phyloP scores from a whole-genome alignment of 2,113 vertebrate genomes.

The Cairina moschata region DNA sequence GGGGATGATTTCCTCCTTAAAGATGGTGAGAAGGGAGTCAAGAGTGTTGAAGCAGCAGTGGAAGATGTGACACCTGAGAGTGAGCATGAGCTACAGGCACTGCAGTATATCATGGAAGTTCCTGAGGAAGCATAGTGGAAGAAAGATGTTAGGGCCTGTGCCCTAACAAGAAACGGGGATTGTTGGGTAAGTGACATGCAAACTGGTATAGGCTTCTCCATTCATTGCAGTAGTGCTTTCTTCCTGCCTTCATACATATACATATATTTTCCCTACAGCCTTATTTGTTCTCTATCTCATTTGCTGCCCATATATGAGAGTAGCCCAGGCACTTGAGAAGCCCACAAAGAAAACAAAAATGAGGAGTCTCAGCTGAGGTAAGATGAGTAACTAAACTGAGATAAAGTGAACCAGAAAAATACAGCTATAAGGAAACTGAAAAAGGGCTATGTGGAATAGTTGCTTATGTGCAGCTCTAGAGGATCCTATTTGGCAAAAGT shows the following conservation, averaged over 20 bases:
- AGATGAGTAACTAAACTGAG: not conserved
- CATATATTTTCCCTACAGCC: not conserved
- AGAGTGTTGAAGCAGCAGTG: not conserved
- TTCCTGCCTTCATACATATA: not conserved
- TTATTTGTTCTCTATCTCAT: not conserved
- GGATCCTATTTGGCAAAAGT: not conserved
- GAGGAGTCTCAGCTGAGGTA: not conserved
- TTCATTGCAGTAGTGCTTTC: not conserved
- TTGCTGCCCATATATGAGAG: not conserved
- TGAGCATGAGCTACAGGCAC: rapidly evolving
- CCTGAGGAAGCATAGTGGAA: not conserved
- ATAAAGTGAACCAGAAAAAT: not conserved
- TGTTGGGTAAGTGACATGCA: not conserved
- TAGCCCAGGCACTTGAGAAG: rapidly evolving
- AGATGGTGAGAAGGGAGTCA: not conserved
- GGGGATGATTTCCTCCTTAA: not conserved
- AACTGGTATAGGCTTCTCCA: not conserved
- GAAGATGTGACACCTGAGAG: rapidly evolving
- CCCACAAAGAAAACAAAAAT: rapidly evolving
- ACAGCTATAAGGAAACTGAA: not conserved
- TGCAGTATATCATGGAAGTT: rapidly evolving
- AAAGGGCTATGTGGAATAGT: not conserved
- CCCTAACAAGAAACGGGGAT: too few relatives aligned
- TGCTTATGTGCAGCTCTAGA: not conserved
- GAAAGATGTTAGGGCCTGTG: not conserved